These are phyloP conservation scores for Scaptomyza graminum DNA, from an alignment of 1,140 invertebrate species.

Conservation along the genomic window DNA sequence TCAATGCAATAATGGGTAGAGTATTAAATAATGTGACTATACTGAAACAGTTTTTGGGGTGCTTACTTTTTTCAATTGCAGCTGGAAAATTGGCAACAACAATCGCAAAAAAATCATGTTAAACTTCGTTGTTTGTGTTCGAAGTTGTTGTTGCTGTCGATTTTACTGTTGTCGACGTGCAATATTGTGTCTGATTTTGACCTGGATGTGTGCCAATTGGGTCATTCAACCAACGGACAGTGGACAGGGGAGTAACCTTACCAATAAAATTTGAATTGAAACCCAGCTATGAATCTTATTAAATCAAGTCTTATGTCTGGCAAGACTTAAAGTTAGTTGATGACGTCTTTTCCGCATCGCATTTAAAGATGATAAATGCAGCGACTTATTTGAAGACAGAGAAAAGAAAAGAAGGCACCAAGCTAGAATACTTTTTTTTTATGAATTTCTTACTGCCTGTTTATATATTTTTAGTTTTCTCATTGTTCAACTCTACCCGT, in stretches of 20 bases:
- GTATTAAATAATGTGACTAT: no score
- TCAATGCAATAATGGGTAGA: no score
- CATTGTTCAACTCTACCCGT: constrained; percentile 47
- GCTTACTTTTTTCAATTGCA: constrained; percentile 7
- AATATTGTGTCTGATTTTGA: constrained; percentile 57
- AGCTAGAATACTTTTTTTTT: no score
- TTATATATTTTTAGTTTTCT: constrained; percentile 1
- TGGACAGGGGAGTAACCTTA: constrained; percentile 24
- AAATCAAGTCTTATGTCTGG: constrained; percentile 17
- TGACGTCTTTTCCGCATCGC: constrained; percentile 17
- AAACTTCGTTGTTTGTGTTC: constrained; percentile 27
- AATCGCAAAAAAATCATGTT: constrained; percentile 25
- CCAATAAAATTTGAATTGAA: constrained; percentile 10
- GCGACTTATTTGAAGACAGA: no score
- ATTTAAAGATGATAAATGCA: constrained; percentile 39
- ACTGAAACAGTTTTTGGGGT: no score
- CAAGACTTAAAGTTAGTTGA: constrained; percentile 5
- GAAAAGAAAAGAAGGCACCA: constrained; percentile 10
- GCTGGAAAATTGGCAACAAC: not conserved
- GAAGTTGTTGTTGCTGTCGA: constrained; percentile 10
- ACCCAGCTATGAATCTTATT: constrained; percentile 24
- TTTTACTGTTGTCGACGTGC: constrained; percentile 25
- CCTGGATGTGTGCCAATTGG: constrained; percentile 74
- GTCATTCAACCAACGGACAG: constrained; percentile 40
- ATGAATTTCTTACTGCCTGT: constrained; percentile 24